A percentile compares a stretch with the other conserved stretches of the same genome.
These are phyloP conservation scores for Coracias cyanogaster DNA, from an alignment of 2,797 vertebrate species.

Conservation along the genomic window DNA sequence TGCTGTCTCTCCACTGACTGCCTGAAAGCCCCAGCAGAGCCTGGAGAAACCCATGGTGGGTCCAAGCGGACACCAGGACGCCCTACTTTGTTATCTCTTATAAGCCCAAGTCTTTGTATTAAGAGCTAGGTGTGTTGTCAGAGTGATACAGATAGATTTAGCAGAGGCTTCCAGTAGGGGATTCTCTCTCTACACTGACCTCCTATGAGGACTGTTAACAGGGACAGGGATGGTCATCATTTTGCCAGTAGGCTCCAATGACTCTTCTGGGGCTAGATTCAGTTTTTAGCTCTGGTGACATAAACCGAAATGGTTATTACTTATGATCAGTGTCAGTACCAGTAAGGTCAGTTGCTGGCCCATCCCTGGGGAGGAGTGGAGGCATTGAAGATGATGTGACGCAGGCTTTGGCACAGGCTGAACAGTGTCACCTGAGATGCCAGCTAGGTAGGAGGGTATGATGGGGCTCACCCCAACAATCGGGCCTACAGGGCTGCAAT, in stretches of 20 bases:
- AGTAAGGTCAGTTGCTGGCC: not conserved
- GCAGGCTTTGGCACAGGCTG: not conserved
- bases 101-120: not conserved
- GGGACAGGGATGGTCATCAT: not conserved
- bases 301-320: not conserved
- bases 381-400: not conserved
- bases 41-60: not conserved
- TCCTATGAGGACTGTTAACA: not conserved
- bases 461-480: not conserved
- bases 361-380: not conserved
- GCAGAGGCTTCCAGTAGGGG: not conserved
- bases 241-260: not conserved
- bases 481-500: not conserved
- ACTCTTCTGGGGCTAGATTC: not conserved
- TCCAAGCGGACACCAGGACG: not conserved
- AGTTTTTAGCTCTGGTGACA: not conserved
- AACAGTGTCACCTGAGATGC: not conserved
- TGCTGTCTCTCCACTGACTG: not conserved
- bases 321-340: not conserved
- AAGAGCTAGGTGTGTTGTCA: not conserved
- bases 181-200: not conserved
- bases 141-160: not conserved
- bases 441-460: not conserved
- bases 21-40: not conserved
- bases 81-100: not conserved